Conservation (phyloP, 2,888 invertebrate genomes). For the Amphipoea oculea region DNA sequence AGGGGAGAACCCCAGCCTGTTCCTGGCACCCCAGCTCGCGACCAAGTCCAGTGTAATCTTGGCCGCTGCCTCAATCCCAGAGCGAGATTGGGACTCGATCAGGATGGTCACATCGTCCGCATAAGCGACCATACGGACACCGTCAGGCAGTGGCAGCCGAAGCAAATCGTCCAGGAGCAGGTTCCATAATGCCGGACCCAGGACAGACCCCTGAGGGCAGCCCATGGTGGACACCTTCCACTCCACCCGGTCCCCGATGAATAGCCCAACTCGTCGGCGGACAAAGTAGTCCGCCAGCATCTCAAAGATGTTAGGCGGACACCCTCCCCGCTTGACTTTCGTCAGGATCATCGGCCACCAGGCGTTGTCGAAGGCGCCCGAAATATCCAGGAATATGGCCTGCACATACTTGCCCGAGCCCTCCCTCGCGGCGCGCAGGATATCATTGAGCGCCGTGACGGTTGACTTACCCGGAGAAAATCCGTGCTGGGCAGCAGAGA, state of each 20-base stretch:
- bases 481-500: slow-evolving; percentile 66
- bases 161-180: slow-evolving; percentile 64
- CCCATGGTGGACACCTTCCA: slow-evolving; percentile 60
- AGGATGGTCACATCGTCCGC: slow-evolving; percentile 51
- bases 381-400: slow-evolving; percentile 67
- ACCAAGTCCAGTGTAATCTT: neutral
- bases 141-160: slow-evolving; percentile 44
- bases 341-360: slow-evolving; percentile 73
- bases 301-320: slow-evolving; percentile 61
- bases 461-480: slow-evolving; percentile 65
- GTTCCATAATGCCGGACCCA: slow-evolving; percentile 64
- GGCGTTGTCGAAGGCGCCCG: slow-evolving; percentile 71
- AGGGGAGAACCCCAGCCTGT: slow-evolving; percentile 3
- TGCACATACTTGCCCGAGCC: slow-evolving; percentile 53
- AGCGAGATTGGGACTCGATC: neutral
- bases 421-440: slow-evolving; percentile 9
- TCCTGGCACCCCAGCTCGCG: neutral
- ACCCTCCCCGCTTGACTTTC: slow-evolving; percentile 49
- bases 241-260: slow-evolving; percentile 27
- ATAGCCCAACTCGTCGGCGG: slow-evolving; percentile 46
- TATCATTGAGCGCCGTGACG: slow-evolving; percentile 56
- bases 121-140: slow-evolving; percentile 51
- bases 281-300: slow-evolving; percentile 64
- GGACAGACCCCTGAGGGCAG: slow-evolving; percentile 61
- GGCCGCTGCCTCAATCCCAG: slow-evolving; percentile 1